Base-by-base conservation (phyloP, 1,140 invertebrate species). In the Scaptomyza hsui region DNA sequence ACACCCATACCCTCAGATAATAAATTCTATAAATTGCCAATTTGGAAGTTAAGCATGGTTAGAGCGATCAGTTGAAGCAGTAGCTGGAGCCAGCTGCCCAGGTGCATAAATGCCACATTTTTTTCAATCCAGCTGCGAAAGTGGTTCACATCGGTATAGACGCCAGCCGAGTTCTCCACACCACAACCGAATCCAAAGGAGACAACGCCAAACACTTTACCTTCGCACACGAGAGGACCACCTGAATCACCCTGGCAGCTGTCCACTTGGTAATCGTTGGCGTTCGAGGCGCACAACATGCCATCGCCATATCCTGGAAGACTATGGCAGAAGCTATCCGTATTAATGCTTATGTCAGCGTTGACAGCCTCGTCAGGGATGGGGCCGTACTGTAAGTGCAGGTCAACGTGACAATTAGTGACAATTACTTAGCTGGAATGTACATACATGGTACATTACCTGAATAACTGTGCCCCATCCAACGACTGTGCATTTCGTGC, bases 171-270 rank as follows among this genome's bases (percentile, higher is more conserved):
- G 1, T 93, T 93, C 0, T 92, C 90, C 65, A 93, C 92, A 1
- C 94, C 95, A 78, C 95, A 96, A 55, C 92, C 92, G 19, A 91
- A 92, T 0, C 95, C 95, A 71, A 92, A 95, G 1, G 95, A 95
- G 0, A 96, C 94, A 0, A 96, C 90, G 3, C 95, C 95, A 26
- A 95, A 37, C 0, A 78, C 15, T 26, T 13, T 29, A 1, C 18
- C 16, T 0, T 55, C 10, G 52, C 77, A 82, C 4, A 90, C 49
- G 5, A 90, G 47, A 1, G 89, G 89, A 0, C 89, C 89, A 3
- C 89, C 89, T 0, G 89, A 90, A 35, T 90, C 89, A 5, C 89
- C 89, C 26, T 78, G 72, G 29, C 89, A 90, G 55, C 71, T 68
- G 48, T 90, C 89, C 32, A 72, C 61, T 7, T 86, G 69, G 19